Conservation (phyloP, 37 sponge, comb jelly and placozoan genomes). For the Lycopodina hypogea region DNA sequence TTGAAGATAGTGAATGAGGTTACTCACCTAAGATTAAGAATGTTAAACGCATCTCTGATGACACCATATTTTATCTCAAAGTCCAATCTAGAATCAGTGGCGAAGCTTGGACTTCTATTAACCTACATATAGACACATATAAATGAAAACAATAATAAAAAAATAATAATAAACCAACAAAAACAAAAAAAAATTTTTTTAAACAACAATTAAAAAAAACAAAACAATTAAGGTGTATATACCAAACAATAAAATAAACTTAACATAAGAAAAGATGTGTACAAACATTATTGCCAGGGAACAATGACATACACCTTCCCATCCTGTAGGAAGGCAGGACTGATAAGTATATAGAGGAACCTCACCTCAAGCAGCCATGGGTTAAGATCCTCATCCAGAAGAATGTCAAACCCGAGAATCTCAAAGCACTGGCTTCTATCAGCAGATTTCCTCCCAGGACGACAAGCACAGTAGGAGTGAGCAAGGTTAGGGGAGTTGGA, state of each 20-base stretch:
- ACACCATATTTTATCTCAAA: constrained; percentile 79
- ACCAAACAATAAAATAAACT: too few species aligned
- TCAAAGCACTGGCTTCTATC: constrained; percentile 79
- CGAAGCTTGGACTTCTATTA: constrained; percentile 86
- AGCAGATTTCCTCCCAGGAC: constrained; percentile 46
- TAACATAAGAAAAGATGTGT: too few species aligned
- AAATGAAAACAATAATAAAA: not conserved
- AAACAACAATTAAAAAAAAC: too few species aligned
- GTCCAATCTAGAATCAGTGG: constrained; percentile 75
- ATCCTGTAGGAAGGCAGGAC: too few species aligned
- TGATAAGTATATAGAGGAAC: too few species aligned
- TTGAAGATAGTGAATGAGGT: too few species aligned
- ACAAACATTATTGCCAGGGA: too few species aligned
- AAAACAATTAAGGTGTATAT: too few species aligned
- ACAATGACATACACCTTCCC: too few species aligned
- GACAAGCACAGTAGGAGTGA: constrained; percentile 76
- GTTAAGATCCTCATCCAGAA: constrained; percentile 66
- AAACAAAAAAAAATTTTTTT: too few species aligned
- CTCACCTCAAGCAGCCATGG: constrained; percentile 94
- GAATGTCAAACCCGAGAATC: constrained; percentile 87
- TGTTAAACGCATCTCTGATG: constrained; percentile 63
- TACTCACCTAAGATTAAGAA: constrained; percentile 61
- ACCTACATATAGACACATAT: constrained; percentile 33
- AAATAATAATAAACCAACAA: not conserved
- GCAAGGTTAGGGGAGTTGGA: constrained; percentile 68